Evolutionary conservation across 2,888 invertebrate genomes (phyloP), one percentile per base, ranked within the genome.

Genomic region (Mesopsocus fuscifrons): DNA sequence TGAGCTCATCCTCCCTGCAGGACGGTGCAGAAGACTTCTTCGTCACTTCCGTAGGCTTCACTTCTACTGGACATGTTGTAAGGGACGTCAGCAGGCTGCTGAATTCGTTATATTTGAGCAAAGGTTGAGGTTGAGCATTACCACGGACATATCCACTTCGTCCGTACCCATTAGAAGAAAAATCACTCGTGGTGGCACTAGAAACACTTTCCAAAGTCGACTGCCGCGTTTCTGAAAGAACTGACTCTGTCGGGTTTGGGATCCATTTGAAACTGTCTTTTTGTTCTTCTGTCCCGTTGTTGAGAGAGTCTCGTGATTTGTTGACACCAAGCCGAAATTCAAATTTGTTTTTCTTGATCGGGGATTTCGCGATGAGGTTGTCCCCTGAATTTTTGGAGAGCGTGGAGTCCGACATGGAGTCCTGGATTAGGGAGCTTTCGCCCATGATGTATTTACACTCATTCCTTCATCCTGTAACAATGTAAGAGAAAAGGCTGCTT

Each of bases 181-280:
- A 38, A 38, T 38, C 38, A 11, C 38, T 38, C 20, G 38, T 38
- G 13, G 38, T 38, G 5, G 17, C 13, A 5, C 16, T 38, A 13
- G 38, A 38, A 38, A 20, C 20, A 11, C 38, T 38, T 20, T 38
- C 38, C 20, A 38, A 38, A 3, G 38, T 38, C 4, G 38, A 38
- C 6, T 20, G 20, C 20, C 38, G n/a, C 3, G 20, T 38, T 38
- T 38, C 38, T 3, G 38, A 38, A 6, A 38, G 18, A 16, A 38
- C 20, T 3, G 17, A 18, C n/a, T 38, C 38, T 5, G 38, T 5
- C 4, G 38, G 38, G 20, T 38, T 38, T 18, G 38, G 38, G 4
- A 38, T 38, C 38, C 38, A 38, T 38, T 38, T 38, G 18, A 38
- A 38, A 4, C 20, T 38, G 18, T 38, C 38, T 18, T 38, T 38